Percentiles rank a stretch among this genome's conserved stretches.
These are phyloP conservation scores for Haliaeetus leucogaster DNA, from an alignment of 2,113 vertebrate species.

Conservation along the genomic window DNA sequence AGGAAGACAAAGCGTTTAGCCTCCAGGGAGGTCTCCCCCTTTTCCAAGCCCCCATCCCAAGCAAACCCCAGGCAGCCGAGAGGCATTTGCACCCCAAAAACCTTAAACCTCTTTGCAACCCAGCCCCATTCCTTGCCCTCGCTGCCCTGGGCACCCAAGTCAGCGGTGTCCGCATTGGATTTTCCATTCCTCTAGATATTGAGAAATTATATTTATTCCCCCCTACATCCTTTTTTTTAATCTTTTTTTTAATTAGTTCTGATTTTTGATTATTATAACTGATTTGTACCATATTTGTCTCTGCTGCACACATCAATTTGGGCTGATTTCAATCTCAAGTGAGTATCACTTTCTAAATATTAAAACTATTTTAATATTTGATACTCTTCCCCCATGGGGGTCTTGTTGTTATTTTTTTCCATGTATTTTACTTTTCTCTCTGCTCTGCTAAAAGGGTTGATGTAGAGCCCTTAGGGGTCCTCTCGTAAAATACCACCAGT, in stretches of 20 bases:
- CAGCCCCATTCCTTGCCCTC: not conserved
- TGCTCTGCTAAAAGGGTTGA: not conserved
- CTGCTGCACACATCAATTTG: constrained; percentile 83
- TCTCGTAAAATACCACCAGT: not conserved
- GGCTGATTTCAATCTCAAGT: constrained; percentile 84
- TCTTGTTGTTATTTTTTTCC: not conserved
- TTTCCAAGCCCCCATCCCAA: not conserved
- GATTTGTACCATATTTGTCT: constrained; percentile 89
- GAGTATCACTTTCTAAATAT: constrained; percentile 78
- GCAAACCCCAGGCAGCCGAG: fast-evolving
- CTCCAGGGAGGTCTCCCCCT: not conserved
- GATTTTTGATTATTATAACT: constrained; percentile 87
- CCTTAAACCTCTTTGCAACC: not conserved
- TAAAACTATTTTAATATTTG: constrained; percentile 50
- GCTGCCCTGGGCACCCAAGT: not conserved
- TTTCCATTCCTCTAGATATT: not conserved
- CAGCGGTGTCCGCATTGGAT: not conserved
- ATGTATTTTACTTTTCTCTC: not conserved
- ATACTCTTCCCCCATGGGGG: constrained; percentile 18
- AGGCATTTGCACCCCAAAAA: not conserved
- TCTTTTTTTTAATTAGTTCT: not conserved
- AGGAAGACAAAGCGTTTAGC: not conserved
- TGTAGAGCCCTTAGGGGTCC: not conserved
- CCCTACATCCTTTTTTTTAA: not conserved
- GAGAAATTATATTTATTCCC: not conserved